phyloP scores from a whole-genome alignment of 92 coral and sea anemone genomes.

The Epizoanthus stellaris region DNA sequence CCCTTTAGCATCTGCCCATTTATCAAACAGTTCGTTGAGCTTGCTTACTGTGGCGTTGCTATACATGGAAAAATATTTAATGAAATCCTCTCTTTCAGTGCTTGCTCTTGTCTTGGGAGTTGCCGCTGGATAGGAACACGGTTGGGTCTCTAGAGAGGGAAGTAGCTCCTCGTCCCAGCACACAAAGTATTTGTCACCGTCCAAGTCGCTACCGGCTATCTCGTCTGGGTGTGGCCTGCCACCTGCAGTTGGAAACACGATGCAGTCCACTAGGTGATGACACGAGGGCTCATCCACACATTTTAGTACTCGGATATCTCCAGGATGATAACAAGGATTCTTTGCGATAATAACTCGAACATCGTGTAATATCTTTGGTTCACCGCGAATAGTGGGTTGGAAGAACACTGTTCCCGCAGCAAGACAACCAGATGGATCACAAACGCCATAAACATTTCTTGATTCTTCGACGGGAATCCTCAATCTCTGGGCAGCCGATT shows the following conservation, averaged over 20 bases:
- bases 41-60: constrained; percentile 73
- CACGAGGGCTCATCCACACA: constrained; percentile 71
- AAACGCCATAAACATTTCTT: constrained; percentile 88
- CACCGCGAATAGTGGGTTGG: constrained; percentile 80
- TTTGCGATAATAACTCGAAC: constrained; percentile 85
- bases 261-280: constrained; percentile 85
- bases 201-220: constrained; percentile 94
- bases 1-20: constrained; percentile 90
- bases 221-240: constrained; percentile 89
- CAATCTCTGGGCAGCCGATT: constrained; percentile 71
- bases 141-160: constrained; percentile 56
- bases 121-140: constrained; percentile 84
- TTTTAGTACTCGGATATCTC: constrained; percentile 78
- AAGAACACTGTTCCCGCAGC: constrained; percentile 74
- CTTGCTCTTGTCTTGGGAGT: constrained; percentile 34
- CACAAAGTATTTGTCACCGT: constrained; percentile 91
- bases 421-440: constrained; percentile 81
- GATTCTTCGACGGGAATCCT: constrained; percentile 85
- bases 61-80: constrained; percentile 79
- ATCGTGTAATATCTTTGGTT: constrained; percentile 61
- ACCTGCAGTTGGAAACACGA: constrained; percentile 92
- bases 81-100: constrained; percentile 61
- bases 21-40: constrained; percentile 64
- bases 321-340: constrained; percentile 93
- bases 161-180: constrained; percentile 89